Evolutionary conservation across 2,888 invertebrate species (phyloP), one percentile per base, ranked within the genome.

Genomic region (Hirudinaria manillensis): DNA sequence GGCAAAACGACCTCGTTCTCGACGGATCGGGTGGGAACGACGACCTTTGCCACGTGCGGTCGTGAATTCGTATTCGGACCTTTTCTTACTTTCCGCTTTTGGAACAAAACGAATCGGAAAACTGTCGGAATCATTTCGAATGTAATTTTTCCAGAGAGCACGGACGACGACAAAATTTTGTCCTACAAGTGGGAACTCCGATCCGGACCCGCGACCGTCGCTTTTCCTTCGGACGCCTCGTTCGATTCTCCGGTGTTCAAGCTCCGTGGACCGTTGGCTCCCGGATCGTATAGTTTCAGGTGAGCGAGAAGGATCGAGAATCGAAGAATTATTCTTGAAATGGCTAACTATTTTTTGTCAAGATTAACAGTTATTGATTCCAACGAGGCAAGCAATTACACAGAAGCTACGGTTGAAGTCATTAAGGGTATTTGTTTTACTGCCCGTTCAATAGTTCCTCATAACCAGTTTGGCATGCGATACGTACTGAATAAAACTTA

Each of bases 111-210:
- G n/a, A n/a, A n/a, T n/a, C n/a, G n/a, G n/a, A n/a, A n/a, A n/a
- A n/a, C n/a, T n/a, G n/a, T n/a, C n/a, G n/a, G n/a, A n/a, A n/a
- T n/a, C n/a, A n/a, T n/a, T n/a, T n/a, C n/a, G n/a, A n/a, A n/a
- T n/a, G n/a, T 45, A 45, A 45, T 10, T 45, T 45, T 70, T 56
- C 10, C 56, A 78, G 78, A 66, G 70, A 78, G 78, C 70, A 75
- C 73, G 24, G 79, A 79, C 82, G 94, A 95, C 82, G 92, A 92
- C 82, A 90, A 90, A 77, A 93, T 95, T 78, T 89, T 91, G 79
- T 90, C 90, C 0, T 96, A 93, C 90, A 92, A 92, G 83, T 97
- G 96, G 96, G 94, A 95, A 84, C 87, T 94, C 51, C 91, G 53
- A 90, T 91, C 75, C 93, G 93, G 0, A 0, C 96, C 96, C 0